These are phyloP conservation scores for Osmerus eperlanus DNA, from an alignment of 2,113 vertebrate species.

Conservation along the genomic window DNA sequence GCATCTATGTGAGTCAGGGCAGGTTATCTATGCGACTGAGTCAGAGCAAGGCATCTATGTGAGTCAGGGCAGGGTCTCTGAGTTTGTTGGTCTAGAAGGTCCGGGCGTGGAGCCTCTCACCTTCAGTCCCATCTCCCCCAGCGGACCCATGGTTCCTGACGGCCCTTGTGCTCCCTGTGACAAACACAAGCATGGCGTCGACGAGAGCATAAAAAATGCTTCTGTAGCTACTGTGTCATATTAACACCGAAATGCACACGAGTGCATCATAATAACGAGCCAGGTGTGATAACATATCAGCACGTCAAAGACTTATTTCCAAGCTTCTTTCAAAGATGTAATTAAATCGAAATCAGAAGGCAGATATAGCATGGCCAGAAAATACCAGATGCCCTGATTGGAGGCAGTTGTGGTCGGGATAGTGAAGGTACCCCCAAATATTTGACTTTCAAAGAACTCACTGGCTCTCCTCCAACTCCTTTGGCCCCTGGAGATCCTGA, in stretches of 20 bases:
- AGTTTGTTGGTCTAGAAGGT: neutral
- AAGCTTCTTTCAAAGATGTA: conserved; percentile 17
- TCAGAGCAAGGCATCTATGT: no score
- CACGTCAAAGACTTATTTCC: neutral
- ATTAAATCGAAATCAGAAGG: conserved; percentile 9
- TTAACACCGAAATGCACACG: neutral
- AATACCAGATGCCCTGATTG: neutral
- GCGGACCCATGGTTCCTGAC: conserved; percentile 76
- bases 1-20: no score
- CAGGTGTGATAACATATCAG: neutral
- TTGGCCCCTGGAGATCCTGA: conserved; percentile 88
- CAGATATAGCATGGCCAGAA: conserved; percentile 20
- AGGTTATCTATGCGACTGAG: no score
- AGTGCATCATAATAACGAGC: neutral
- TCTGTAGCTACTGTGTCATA: neutral
- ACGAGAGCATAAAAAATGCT: neutral
- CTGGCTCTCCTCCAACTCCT: conserved; percentile 85
- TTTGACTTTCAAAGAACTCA: conserved; percentile 57
- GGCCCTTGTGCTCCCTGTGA: conserved; percentile 84
- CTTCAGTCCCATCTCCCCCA: conserved; percentile 85
- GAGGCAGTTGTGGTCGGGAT: neutral
- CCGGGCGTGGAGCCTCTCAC: conserved; percentile 65
- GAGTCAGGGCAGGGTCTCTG: neutral
- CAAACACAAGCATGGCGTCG: conserved; percentile 34
- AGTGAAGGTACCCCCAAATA: neutral